phyloP scores from a whole-genome alignment of 2,888 invertebrate species.

The Augochlorella aurata region DNA sequence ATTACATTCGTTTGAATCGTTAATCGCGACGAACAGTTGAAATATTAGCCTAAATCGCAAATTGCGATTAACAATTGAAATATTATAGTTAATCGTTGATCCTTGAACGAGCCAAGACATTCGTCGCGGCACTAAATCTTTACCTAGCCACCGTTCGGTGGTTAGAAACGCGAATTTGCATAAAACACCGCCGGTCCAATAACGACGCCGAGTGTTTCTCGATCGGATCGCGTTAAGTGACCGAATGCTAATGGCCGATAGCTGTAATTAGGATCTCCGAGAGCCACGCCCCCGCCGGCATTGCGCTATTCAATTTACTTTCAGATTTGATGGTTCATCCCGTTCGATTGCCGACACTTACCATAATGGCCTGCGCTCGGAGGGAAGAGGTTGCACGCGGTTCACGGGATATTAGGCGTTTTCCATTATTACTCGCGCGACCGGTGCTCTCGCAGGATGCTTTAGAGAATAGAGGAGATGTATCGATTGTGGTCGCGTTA shows the following conservation, averaged over 20 bases:
- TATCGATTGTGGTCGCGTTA: no score
- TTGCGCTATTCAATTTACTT: constrained; percentile 50
- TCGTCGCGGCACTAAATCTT: background rate
- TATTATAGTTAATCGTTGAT: no score
- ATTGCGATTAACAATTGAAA: no score
- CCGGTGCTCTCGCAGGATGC: no score
- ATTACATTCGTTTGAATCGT: no score
- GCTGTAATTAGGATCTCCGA: constrained; percentile 6
- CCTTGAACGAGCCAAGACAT: no score
- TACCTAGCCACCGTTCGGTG: background rate
- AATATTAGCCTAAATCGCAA: no score
- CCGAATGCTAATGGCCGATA: background rate
- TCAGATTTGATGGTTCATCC: constrained; percentile 35
- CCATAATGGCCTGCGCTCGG: constrained; percentile 30
- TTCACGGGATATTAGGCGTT: constrained; percentile 44
- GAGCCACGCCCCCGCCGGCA: background rate
- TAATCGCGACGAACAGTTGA: no score
- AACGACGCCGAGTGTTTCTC: background rate
- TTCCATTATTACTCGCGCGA: constrained; percentile 57
- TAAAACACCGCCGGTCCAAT: background rate
- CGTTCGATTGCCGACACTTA: constrained; percentile 43
- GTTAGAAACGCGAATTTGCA: background rate
- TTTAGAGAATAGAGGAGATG: no score
- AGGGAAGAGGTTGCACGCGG: background rate
- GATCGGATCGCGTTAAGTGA: background rate